Evolutionary conservation across 1,140 invertebrate species (phyloP), one percentile per base, ranked within the genome.

Genomic region (Macrosteles quadrilineatus): DNA sequence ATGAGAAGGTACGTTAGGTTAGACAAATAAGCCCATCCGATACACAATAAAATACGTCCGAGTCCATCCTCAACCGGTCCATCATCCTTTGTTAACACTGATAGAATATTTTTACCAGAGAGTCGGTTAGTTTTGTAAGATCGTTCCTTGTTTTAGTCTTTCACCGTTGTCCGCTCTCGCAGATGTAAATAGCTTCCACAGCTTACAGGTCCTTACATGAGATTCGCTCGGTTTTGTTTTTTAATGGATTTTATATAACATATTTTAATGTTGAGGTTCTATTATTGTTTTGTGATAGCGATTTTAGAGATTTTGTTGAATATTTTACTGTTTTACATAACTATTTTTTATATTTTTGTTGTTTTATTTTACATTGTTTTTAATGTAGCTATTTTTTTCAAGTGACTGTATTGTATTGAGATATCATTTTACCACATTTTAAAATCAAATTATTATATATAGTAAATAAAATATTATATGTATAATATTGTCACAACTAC

Each of bases 31-130:
- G 55, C 55, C 55, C 55, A 59, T 59, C 55, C 55, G 23, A 21
- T 59, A 59, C 55, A 59, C 55, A 59, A 59, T 59, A 59, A n/a
- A 21, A 50, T 50, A 59, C 55, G 55, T 59, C 55, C 55, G 25
- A 59, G 6, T 59, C 47, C 47, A 50, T 50, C 47, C 47, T 50
- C 14, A 19, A 50, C 32, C 32, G 4, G 32, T 36, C 32, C 32
- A 36, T 36, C 14, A 36, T 36, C 32, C 32, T 36, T 36, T 36
- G 32, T 36, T 36, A 14, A 36, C 32, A 36, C 14, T 36, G 32
- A 36, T 6, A 36, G 32, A 36, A 36, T 36, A 36, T 36, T 36
- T 36, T 36, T 36, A 36, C 32, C 32, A 36, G 32, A 36, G 32
- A 36, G 32, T 36, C 32, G 14, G 32, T 36, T 36, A 36, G 32